Evolutionary conservation across 2,888 invertebrate genomes (phyloP), one percentile per base, ranked within the genome.

Genomic region (Drosophila nigritarsus): DNA sequence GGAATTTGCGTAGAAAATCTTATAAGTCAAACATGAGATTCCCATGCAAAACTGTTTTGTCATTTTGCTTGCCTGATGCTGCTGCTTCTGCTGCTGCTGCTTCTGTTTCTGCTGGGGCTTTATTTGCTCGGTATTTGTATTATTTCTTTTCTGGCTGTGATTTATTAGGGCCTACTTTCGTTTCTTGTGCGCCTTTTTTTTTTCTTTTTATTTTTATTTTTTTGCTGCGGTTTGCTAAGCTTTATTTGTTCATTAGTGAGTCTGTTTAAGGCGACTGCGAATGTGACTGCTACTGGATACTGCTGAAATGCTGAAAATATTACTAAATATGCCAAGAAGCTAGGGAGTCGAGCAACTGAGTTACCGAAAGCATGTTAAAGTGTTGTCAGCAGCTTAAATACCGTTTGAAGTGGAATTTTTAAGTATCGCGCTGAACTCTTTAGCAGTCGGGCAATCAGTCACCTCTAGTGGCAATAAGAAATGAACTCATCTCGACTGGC

Each of bases 1-100:
- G 82, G 87, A 77, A 89, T 83, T 87, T 84, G 63, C 85, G 82
- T 73, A 64, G 89, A 74, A 80, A 85, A 90, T 90, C 89, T 85
- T 77, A 88, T 85, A 90, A 85, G 84, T 85, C 84, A 90, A 86
- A 90, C 83, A 82, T 88, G 80, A 79, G 71, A 85, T 80, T 90
- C 53, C 59, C 63, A 68, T 73, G 75, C 69, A 81, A 87, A 84
- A 79, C 72, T 88, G 86, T 85, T 82, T 85, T 87, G 87, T 87
- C 88, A 87, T 89, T 78, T 73, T 42, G 58, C 66, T 42, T 32
- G 55, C 38, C 61, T 45, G 42, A 9, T 40, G 36, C 9, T 45
- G 48, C 36, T 40, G 27, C 30, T 45, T 20, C 51, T 51, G 20
- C 32, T 30, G 30, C 9, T 30, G 30, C 9, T 18, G 29, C 30